Evolutionary conservation across 92 coral and sea anemone species (phyloP).

Genomic region (Epizoanthus fatuus): DNA sequence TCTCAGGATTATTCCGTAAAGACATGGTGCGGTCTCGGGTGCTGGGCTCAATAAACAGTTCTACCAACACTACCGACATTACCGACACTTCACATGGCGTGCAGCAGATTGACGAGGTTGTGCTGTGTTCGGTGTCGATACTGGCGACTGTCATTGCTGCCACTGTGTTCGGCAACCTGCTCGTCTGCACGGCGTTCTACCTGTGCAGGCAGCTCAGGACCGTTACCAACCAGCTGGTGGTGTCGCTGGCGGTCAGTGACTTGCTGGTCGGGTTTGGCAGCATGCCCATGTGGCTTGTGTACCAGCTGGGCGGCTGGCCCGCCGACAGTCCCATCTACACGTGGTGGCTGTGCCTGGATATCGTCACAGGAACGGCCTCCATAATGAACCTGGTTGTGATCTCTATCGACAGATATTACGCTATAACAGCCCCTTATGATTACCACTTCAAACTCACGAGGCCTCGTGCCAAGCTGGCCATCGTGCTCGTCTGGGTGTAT

Average conservation of each 20-base stretch:
- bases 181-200: conserved; percentile 89
- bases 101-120: conserved; percentile 48
- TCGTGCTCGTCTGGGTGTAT: conserved; percentile 82
- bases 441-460: conserved; percentile 77
- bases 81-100: background rate
- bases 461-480: conserved; percentile 71
- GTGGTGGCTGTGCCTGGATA: conserved; percentile 84
- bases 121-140: conserved; percentile 64
- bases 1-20: background rate
- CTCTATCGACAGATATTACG: conserved; percentile 87
- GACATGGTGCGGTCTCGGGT: conserved; percentile 16
- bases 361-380: conserved; percentile 86
- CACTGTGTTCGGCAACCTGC: conserved; percentile 81
- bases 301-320: conserved; percentile 69
- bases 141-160: conserved; percentile 77
- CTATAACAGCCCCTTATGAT: conserved; percentile 84
- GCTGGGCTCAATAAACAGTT: background rate
- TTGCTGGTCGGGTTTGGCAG: conserved; percentile 87
- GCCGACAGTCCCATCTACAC: conserved; percentile 57
- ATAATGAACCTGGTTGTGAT: conserved; percentile 90
- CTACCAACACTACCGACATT: conserved; percentile 2
- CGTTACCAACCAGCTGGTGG: conserved; percentile 88
- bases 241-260: conserved; percentile 84
- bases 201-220: conserved; percentile 78
- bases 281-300: conserved; percentile 88